Evolutionary conservation across 1,140 invertebrate genomes (phyloP), one percentile per base, ranked within the genome.

Genomic region (Aricia agestis): DNA sequence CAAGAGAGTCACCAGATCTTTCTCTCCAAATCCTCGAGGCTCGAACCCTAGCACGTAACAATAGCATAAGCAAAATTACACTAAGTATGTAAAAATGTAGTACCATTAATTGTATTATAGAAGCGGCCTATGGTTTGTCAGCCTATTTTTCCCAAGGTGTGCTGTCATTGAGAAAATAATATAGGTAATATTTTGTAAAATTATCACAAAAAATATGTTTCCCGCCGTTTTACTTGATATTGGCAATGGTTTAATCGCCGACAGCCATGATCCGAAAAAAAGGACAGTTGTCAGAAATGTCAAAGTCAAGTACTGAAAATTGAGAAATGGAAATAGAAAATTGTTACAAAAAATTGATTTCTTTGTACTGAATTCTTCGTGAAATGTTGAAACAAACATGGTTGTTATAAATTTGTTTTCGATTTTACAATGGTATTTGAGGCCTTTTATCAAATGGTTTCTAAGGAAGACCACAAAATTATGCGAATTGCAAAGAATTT

Each of bases 401-500:
- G 70, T 71, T 52, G 25, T 94, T 79, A 85, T 82, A 66, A 92
- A 93, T 75, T 71, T 94, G 67, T 94, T 92, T 92, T 92, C 92
- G 18, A 76, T 93, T 69, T 78, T 95, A 45, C 94, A 93, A 77
- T 94, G 93, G 92, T 96, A 95, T 87, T 87, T 96, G 41, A 92
- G 96, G 74, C 95, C 95, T 1, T 87, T 96, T 67, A 92, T 97
- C 59, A 99, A 99, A 93, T 98, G 97, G 96, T 95, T 98, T 82
- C 89, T 98, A 25, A 93, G 95, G 68, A 95, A 95, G 83, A 96
- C 96, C 15, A 98, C 97, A 11, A 94, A 95, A 72, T 93, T 98
- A 75, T 98, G 97, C 89, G 97, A 99, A 91, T 89, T 99, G 3
- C 97, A 99, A 86, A 93, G 98, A 78, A 97, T 98, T 71, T 98